These are phyloP conservation scores for Ciconia boyciana DNA, from an alignment of 2,113 vertebrate genomes.

Conservation along the genomic window DNA sequence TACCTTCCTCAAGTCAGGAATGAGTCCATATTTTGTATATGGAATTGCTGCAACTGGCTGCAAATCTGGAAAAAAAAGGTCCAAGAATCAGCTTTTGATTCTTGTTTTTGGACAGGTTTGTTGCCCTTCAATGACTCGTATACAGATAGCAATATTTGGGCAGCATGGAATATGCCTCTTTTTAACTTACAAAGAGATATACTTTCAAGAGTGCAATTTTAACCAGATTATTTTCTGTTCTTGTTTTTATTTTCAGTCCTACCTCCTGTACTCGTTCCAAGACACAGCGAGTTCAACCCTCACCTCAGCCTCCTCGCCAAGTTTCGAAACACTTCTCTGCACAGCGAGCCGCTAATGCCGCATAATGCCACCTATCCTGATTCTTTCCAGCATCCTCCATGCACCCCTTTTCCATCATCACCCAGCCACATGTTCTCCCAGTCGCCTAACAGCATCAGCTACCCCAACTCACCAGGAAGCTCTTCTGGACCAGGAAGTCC, in stretches of 20 bases:
- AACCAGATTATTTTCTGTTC: background rate
- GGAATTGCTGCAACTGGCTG: background rate
- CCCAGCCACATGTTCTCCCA: constrained; percentile 81
- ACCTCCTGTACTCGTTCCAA: constrained; percentile 93
- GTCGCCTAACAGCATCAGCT: constrained; percentile 82
- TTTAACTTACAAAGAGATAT: background rate
- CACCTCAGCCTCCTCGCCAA: constrained; percentile 95
- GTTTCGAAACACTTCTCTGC: constrained; percentile 89
- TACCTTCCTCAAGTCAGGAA: background rate
- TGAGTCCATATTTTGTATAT: background rate
- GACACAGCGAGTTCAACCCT: constrained; percentile 97
- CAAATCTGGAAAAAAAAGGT: background rate
- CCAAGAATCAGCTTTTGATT: background rate
- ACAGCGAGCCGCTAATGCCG: constrained; percentile 92
- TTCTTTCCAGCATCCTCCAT: constrained; percentile 86
- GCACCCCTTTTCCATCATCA: constrained; percentile 78
- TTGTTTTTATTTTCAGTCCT: constrained; percentile 78
- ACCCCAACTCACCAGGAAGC: constrained; percentile 86
- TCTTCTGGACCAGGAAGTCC: constrained; percentile 86
- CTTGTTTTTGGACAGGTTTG: background rate
- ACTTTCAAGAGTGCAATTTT: background rate
- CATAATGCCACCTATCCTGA: constrained; percentile 95
- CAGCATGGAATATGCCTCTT: background rate
- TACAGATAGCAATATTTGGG: background rate
- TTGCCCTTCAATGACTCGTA: background rate